Conservation (phyloP, 1,140 invertebrate species). For the Gonioctena quinquepunctata region DNA sequence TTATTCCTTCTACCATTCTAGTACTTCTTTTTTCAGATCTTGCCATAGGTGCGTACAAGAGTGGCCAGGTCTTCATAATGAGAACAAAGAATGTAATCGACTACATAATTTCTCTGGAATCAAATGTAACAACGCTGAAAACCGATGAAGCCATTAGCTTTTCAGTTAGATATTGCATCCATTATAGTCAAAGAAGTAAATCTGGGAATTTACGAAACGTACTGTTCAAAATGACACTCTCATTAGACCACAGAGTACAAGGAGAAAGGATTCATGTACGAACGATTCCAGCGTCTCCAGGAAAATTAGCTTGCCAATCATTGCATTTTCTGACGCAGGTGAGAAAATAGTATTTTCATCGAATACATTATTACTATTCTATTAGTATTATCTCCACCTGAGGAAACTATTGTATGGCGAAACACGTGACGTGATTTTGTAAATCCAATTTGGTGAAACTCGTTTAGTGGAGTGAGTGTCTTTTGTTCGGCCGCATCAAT, state of each 20-base stretch:
- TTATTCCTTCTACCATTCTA: no score
- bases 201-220: neutral
- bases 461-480: no score
- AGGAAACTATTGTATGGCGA: no score
- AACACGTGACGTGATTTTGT: no score
- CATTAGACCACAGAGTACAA: conserved; percentile 10
- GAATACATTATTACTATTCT: no score
- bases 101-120: conserved; percentile 33
- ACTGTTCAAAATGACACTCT: conserved; percentile 1
- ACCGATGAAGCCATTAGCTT: neutral
- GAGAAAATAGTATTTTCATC: no score
- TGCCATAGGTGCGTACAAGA: conserved; percentile 66
- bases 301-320: neutral
- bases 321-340: neutral
- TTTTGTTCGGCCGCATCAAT: no score
- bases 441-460: no score
- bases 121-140: conserved; percentile 5
- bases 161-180: conserved; percentile 20
- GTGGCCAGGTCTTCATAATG: conserved; percentile 61
- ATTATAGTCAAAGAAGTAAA: conserved; percentile 16
- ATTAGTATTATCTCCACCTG: no score
- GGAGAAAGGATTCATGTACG: neutral
- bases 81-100: conserved; percentile 63
- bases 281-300: neutral
- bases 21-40: conserved; percentile 66